A percentile compares a stretch with the other conserved stretches of the same genome.
These are phyloP conservation scores for Gouania willdenowi DNA, from an alignment of 2,797 vertebrate species.

Conservation along the genomic window DNA sequence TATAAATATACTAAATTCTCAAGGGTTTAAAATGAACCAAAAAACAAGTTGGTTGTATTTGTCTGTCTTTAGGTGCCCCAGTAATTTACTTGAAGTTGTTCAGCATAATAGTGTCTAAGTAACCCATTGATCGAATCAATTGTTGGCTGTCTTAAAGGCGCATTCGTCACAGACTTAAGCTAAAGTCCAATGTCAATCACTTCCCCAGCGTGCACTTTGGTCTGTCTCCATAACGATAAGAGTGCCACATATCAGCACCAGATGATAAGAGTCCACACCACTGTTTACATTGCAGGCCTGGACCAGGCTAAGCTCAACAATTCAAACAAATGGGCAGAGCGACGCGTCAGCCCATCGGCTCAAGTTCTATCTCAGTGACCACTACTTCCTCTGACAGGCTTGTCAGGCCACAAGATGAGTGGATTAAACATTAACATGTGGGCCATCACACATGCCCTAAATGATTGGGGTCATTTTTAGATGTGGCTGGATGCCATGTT, in stretches of 20 bases:
- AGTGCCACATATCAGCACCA: conserved; percentile 38
- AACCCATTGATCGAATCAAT: background rate
- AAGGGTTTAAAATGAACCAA: too few species aligned
- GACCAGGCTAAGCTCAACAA: conserved; percentile 32
- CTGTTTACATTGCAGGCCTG: conserved; percentile 60
- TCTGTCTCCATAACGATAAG: conserved; percentile 54
- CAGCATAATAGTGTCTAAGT: too few species aligned
- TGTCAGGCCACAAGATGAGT: conserved; percentile 40
- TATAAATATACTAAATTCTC: too few species aligned
- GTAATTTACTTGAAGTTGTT: too few species aligned
- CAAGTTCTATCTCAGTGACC: conserved; percentile 28
- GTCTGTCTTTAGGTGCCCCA: too few species aligned
- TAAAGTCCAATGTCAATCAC: conserved; percentile 55
- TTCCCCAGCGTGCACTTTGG: conserved; percentile 58
- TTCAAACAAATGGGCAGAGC: conserved; percentile 42
- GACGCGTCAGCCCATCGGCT: conserved; percentile 37
- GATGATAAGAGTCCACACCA: conserved; percentile 48
- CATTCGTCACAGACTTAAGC: conserved; percentile 21
- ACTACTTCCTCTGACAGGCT: conserved; percentile 34
- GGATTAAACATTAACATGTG: conserved; percentile 64
- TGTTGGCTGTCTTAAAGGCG: conserved; percentile 10
- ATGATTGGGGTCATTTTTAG: conserved; percentile 11
- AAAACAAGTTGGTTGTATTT: too few species aligned
- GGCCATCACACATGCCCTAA: conserved; percentile 3
- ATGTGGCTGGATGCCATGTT: conserved; percentile 20